Percentiles rank a stretch among this genome's conserved stretches.
phyloP scores from a whole-genome alignment of 1,140 invertebrate species.

The Bombus sylvicola region DNA sequence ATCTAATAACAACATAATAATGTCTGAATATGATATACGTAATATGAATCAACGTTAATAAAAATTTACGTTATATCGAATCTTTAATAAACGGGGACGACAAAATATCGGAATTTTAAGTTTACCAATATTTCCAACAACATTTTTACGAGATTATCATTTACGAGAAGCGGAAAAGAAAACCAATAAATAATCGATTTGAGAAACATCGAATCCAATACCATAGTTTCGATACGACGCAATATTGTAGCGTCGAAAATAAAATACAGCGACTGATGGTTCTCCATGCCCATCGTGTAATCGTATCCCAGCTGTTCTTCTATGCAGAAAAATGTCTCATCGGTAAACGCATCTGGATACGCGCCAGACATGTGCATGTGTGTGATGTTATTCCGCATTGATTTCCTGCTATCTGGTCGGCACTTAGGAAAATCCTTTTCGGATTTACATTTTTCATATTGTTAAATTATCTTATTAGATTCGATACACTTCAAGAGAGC shows the following conservation, averaged over 20 bases:
- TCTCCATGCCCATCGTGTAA: constrained; percentile 49
- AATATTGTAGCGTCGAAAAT: constrained; percentile 22
- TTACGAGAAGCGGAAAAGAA: not conserved
- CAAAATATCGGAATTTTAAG: not conserved
- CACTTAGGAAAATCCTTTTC: not conserved
- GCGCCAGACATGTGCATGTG: constrained; percentile 53
- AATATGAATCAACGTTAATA: not conserved
- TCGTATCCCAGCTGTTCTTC: constrained; percentile 49
- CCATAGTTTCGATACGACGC: constrained; percentile 6
- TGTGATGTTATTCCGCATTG: constrained; percentile 63
- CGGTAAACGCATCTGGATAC: constrained; percentile 67
- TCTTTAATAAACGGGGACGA: not conserved
- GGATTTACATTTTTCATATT: no score
- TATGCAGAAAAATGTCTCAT: constrained; percentile 63
- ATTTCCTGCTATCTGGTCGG: constrained; percentile 56
- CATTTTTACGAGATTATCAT: not conserved
- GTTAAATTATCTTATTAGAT: not conserved
- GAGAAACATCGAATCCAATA: not conserved
- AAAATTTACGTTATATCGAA: not conserved
- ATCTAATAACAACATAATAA: not conserved
- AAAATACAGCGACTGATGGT: constrained; percentile 37
- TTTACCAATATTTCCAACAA: not conserved
- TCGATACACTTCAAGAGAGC: not conserved
- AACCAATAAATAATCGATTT: constrained; percentile 6
- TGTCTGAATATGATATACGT: no score